Percentiles rank a stretch among this genome's conserved stretches.
Conservation (phyloP, 2,888 invertebrate genomes). For the Netelia melanura region DNA sequence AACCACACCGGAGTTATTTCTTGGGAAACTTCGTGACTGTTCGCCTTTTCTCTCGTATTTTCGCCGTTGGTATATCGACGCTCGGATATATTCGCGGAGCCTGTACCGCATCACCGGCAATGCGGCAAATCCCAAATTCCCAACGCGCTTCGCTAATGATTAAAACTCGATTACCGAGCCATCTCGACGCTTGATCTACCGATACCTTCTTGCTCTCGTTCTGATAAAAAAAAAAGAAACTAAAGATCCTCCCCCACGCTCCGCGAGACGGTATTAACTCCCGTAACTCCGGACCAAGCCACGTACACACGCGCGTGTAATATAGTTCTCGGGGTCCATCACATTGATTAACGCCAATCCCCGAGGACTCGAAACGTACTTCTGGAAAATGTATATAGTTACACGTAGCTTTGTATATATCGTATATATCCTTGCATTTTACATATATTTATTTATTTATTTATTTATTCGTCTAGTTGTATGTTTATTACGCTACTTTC, state of each 20-base stretch:
- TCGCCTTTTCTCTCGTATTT: conserved; percentile 30
- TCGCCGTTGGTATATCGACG: conserved; percentile 19
- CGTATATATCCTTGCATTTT: too few relatives aligned
- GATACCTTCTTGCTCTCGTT: conserved; percentile 31
- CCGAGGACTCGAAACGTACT: conserved; percentile 34
- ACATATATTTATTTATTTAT: too few relatives aligned
- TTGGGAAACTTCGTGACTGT: conserved; percentile 28
- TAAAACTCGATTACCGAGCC: conserved; percentile 66
- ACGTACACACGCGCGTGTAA: neutral
- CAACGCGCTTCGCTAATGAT: conserved; percentile 66
- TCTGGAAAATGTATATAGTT: neutral
- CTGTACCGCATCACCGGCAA: conserved; percentile 58
- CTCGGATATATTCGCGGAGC: conserved; percentile 6
- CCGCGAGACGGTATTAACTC: conserved; percentile 31
- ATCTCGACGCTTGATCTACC: conserved; percentile 55
- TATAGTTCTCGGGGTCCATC: conserved; percentile 26
- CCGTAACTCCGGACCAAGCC: conserved; percentile 25
- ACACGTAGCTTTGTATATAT: too few relatives aligned
- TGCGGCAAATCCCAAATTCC: conserved; percentile 69
- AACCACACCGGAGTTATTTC: conserved; percentile 48
- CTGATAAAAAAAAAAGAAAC: neutral
- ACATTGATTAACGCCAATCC: conserved; percentile 54
- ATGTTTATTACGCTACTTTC: too few relatives aligned
- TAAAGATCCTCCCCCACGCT: neutral
- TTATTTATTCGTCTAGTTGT: too few relatives aligned